Percentiles rank a stretch among this genome's conserved stretches.
Conservation (phyloP, 2,113 vertebrate species). For the Collichthys lucidus region DNA sequence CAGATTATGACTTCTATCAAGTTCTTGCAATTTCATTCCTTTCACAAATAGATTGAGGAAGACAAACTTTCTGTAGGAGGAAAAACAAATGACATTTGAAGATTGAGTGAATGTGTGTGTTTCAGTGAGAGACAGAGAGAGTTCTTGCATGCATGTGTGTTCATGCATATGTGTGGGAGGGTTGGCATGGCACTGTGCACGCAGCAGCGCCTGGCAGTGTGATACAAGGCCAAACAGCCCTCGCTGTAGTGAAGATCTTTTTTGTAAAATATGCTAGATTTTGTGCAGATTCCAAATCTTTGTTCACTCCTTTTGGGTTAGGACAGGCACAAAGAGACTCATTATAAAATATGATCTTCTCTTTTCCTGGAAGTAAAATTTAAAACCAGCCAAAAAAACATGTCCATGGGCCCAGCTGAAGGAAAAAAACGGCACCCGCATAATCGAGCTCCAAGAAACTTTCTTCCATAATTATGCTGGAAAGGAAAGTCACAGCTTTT, state of each 20-base stretch:
- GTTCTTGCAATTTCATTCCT: conserved; percentile 16
- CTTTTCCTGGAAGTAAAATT: conserved; percentile 8
- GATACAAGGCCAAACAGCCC: conserved; percentile 48
- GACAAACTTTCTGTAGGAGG: conserved; percentile 52
- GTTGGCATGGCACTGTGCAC: conserved; percentile 41
- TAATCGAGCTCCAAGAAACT: background rate
- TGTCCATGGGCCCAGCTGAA: background rate
- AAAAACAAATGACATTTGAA: conserved; percentile 32
- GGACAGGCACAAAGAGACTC: conserved; percentile 34
- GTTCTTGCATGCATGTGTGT: background rate
- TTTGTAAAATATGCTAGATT: conserved; percentile 59
- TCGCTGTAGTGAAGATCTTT: conserved; percentile 41
- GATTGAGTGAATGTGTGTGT: background rate
- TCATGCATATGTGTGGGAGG: conserved; percentile 47
- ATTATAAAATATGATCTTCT: conserved; percentile 46
- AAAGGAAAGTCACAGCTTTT: background rate
- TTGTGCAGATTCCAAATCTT: conserved; percentile 46
- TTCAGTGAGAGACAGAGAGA: background rate
- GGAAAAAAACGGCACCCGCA: background rate
- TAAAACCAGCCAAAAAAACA: conserved; percentile 8
- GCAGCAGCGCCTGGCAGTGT: conserved; percentile 31
- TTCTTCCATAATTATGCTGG: background rate
- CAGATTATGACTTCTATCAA: conserved; percentile 7
- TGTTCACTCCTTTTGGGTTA: conserved; percentile 30
- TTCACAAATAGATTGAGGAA: conserved; percentile 27